These are phyloP conservation scores for Oeneis ivallda DNA, from an alignment of 2,888 invertebrate species.

Conservation along the genomic window DNA sequence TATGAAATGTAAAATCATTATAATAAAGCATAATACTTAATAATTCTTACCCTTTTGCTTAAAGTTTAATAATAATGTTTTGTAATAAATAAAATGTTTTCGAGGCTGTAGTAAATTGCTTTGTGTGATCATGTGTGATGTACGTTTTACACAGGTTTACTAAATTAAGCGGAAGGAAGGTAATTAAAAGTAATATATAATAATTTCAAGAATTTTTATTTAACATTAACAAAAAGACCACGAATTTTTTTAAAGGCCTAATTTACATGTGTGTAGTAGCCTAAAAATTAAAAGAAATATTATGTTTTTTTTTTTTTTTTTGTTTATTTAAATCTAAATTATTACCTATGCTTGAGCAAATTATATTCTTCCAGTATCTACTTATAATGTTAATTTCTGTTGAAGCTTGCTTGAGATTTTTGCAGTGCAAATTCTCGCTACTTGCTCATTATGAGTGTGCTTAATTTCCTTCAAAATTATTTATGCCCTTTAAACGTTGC, in stretches of 20 bases:
- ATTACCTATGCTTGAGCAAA: background rate
- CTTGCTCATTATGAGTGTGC: conserved; percentile 26
- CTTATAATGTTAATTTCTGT: background rate
- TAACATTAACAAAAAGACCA: background rate
- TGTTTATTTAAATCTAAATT: background rate
- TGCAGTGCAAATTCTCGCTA: conserved; percentile 19
- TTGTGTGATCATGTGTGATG: conserved; percentile 38
- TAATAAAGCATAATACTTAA: conserved; percentile 28
- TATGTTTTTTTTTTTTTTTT: too few species aligned
- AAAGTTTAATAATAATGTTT: too few species aligned
- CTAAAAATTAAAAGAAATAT: background rate
- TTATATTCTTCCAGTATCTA: conserved; percentile 21
- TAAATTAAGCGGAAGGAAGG: conserved; percentile 21
- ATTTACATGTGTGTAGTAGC: background rate
- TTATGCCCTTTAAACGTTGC: conserved; percentile 19
- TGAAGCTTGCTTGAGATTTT: conserved; percentile 20
- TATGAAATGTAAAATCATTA: conserved; percentile 6
- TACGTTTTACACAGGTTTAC: conserved; percentile 39
- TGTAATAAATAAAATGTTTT: conserved; percentile 23
- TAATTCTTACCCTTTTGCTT: too few species aligned
- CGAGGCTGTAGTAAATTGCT: conserved; percentile 28
- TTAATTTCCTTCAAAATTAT: conserved; percentile 26
- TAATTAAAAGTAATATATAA: too few species aligned
- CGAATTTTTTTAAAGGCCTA: too few species aligned
- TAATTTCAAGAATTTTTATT: background rate